Conservation (phyloP, 2,888 invertebrate genomes). For the Atrina japonica region DNA sequence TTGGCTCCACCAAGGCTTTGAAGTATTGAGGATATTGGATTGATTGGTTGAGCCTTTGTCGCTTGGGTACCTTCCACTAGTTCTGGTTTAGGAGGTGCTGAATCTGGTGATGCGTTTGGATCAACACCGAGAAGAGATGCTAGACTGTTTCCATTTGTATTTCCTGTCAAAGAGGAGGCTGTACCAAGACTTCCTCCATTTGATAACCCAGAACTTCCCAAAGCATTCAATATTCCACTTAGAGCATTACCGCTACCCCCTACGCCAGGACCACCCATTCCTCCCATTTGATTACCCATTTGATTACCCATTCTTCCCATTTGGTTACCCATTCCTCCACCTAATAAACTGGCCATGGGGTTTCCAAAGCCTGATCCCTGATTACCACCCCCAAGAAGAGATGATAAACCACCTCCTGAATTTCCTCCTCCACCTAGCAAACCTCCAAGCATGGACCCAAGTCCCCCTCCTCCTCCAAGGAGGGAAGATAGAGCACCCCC, state of each 20-base stretch:
- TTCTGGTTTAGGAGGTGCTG: slow-evolving; percentile 31
- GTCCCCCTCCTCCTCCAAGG: slow-evolving; percentile 35
- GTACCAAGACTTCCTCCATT: slow-evolving; percentile 30
- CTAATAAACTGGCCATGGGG: slow-evolving; percentile 11
- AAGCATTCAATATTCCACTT: slow-evolving; percentile 21
- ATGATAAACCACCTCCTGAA: slow-evolving; percentile 5
- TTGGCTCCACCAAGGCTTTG: slow-evolving; percentile 13
- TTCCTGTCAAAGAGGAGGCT: slow-evolving; percentile 19
- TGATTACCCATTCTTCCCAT: slow-evolving; percentile 13
- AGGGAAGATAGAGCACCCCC: slow-evolving; percentile 11
- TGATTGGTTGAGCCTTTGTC: slow-evolving; percentile 34
- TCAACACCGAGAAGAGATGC: slow-evolving; percentile 38
- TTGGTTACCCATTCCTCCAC: slow-evolving; percentile 29
- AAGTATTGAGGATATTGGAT: slow-evolving; percentile 18
- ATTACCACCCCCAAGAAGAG: slow-evolving; percentile 18
- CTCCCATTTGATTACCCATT: slow-evolving; percentile 19
- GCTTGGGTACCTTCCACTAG: slow-evolving; percentile 32
- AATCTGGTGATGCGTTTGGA: slow-evolving; percentile 26
- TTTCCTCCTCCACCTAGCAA: slow-evolving; percentile 24
- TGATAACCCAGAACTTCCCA: slow-evolving; percentile 19
- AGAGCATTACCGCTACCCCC: slow-evolving; percentile 16
- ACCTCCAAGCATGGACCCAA: slow-evolving; percentile 12
- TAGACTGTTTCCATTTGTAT: slow-evolving; percentile 13
- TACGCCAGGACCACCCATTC: not conserved
- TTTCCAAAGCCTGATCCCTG: slow-evolving; percentile 11